phyloP scores from a whole-genome alignment of 2,888 invertebrate species.

The Orthonychiurus folsomi region DNA sequence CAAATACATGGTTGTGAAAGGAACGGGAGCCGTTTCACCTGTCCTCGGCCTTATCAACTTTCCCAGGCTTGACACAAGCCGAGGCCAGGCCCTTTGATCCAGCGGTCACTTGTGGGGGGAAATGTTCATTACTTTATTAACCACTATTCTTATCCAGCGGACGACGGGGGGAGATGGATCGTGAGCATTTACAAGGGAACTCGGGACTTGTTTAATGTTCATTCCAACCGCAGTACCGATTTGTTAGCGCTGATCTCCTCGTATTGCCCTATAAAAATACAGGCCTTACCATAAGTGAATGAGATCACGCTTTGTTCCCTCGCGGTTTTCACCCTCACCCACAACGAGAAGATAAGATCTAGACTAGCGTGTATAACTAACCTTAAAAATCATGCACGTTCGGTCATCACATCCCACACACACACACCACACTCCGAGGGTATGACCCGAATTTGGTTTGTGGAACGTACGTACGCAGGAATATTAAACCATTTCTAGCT shows the following conservation, averaged over 20 bases:
- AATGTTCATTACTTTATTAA: not conserved
- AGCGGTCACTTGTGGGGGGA: not conserved
- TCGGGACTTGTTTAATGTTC: not conserved
- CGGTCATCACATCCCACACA: not conserved
- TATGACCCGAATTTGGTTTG: no score
- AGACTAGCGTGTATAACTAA: not conserved
- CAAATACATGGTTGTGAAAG: no score
- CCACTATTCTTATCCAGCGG: no score
- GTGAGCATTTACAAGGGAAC: no score
- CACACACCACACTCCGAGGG: no score
- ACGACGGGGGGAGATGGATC: no score
- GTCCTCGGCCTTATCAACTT: not conserved
- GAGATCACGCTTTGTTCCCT: not conserved
- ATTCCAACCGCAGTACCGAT: not conserved
- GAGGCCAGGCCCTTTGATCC: not conserved
- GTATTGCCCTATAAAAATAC: not conserved
- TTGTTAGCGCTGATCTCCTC: not conserved
- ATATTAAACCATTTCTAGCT: not conserved
- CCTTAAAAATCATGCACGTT: not conserved
- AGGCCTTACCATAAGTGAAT: not conserved
- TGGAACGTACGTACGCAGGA: not conserved
- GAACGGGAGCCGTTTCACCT: not conserved
- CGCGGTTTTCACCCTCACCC: no score
- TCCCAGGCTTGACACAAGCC: not conserved
- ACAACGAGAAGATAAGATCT: not conserved